Base-by-base conservation (phyloP, 2,888 invertebrate species). In the Conistra vaccinii region DNA sequence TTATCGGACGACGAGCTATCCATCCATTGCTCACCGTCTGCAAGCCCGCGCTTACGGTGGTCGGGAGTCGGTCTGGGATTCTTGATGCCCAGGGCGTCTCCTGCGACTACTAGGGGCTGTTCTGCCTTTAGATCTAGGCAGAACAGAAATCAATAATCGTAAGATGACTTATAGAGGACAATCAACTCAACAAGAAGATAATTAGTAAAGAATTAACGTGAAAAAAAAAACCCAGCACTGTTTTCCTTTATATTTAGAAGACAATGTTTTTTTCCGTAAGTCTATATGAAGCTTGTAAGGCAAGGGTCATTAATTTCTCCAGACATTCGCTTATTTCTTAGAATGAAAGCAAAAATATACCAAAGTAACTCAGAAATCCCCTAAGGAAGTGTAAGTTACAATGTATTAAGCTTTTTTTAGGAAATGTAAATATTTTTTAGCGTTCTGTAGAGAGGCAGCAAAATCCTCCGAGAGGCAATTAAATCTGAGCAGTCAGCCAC, bases 261-360 rank as follows among this genome's bases (percentile, higher is more conserved):
- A 51, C 14, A 57, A 14, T 62, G 42, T 7, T 63, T 68, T 68
- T 63, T 35, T 60, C 7, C 10, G 26, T 60, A 68, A 75, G 71
- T 51, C 39, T 68, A n/a, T 75, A 76, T 57, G 72, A 55, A 29
- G 58, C 67, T 67, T 75, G n/a, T 58, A 77, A 72, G 73, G 69
- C 72, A 76, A 39, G 72, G 71, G 42, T 57, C 84, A 84, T 85
- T 85, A 80, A 79, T 70, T 81, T 68, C 62, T 69, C 17, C 7
- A 53, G 53, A 66, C 35, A 61, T 70, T 48, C n/a, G 32, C 26
- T 67, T 78, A 60, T 78, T 84, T 69, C 26, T 66, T 12, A 53
- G 39, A 74, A 69, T 69, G 67, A 72, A 69, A 51, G 51, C 32
- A 81, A 75, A 81, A 78, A 75, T 74, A 71, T 66, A 70, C 35